Conservation (phyloP, 2,888 invertebrate species). For the Ichneumoninae sp. region DNA sequence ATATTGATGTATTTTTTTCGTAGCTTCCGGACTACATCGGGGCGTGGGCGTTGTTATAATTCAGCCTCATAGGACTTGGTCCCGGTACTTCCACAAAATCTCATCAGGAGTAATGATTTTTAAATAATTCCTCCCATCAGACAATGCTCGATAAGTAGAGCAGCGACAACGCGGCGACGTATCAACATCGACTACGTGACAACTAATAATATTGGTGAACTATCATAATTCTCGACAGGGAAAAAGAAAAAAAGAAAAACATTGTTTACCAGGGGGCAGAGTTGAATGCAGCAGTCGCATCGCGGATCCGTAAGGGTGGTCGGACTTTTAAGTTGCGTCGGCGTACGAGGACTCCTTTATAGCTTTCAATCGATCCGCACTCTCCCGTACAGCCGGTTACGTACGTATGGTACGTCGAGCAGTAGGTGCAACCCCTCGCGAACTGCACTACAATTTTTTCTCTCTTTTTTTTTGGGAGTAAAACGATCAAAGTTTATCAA, state of each 20-base stretch:
- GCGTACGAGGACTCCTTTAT: conserved; percentile 67
- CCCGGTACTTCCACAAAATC: not conserved
- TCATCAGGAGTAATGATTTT: not conserved
- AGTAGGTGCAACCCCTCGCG: conserved; percentile 46
- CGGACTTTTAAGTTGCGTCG: conserved; percentile 68
- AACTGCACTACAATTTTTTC: conserved; percentile 27
- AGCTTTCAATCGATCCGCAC: conserved; percentile 67
- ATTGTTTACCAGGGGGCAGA: conserved; percentile 47
- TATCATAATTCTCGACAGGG: not conserved
- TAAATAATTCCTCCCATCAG: no score
- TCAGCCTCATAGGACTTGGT: not conserved
- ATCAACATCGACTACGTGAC: not conserved
- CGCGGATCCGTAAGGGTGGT: conserved; percentile 59
- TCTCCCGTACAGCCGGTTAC: conserved; percentile 52
- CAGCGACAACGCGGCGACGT: not conserved
- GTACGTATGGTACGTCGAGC: conserved; percentile 41
- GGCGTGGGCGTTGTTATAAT: conserved; percentile 19
- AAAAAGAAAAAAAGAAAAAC: not conserved
- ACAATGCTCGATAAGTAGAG: not conserved
- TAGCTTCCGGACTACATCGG: conserved; percentile 8
- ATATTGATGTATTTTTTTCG: conserved; percentile 50
- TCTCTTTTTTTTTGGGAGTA: not conserved
- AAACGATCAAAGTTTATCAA: not conserved
- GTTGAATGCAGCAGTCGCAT: conserved; percentile 63
- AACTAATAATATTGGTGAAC: not conserved